These are phyloP conservation scores for Anthopleura xanthogrammica DNA, from an alignment of 92 coral and sea anemone genomes.

Conservation along the genomic window DNA sequence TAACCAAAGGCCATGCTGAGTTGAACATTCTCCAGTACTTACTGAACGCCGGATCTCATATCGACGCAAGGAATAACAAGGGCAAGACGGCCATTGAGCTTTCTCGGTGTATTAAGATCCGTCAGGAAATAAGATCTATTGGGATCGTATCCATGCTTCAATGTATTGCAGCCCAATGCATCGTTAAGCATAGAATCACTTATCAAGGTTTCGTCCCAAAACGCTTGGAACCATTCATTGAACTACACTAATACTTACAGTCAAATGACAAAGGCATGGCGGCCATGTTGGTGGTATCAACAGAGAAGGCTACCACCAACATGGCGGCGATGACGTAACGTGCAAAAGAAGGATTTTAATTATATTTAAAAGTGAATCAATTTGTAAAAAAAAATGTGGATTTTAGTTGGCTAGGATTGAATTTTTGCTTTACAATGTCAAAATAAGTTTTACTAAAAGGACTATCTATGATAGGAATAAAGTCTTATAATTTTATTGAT, in stretches of 20 bases:
- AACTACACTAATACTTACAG: conserved; percentile 45
- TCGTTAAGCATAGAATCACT: conserved; percentile 32
- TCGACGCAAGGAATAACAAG: conserved; percentile 64
- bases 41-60: conserved; percentile 55
- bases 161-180: conserved; percentile 63
- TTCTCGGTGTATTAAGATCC: conserved; percentile 60
- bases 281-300: too few species aligned
- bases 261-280: too few species aligned
- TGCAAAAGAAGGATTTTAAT: neutral
- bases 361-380: neutral
- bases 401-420: neutral
- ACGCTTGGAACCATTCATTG: conserved; percentile 61
- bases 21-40: conserved; percentile 55
- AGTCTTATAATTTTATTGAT: neutral
- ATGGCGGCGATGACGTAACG: too few species aligned
- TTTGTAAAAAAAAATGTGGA: neutral
- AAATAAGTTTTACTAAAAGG: neutral
- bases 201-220: conserved; percentile 62
- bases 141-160: conserved; percentile 65
- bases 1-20: conserved; percentile 80
- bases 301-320: too few species aligned
- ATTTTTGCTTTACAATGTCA: neutral
- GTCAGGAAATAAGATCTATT: conserved; percentile 45
- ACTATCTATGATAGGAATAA: neutral
- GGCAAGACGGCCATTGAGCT: conserved; percentile 63